phyloP scores from a whole-genome alignment of 1,140 invertebrate genomes.

The Scaptodrosophila lebanonensis region DNA sequence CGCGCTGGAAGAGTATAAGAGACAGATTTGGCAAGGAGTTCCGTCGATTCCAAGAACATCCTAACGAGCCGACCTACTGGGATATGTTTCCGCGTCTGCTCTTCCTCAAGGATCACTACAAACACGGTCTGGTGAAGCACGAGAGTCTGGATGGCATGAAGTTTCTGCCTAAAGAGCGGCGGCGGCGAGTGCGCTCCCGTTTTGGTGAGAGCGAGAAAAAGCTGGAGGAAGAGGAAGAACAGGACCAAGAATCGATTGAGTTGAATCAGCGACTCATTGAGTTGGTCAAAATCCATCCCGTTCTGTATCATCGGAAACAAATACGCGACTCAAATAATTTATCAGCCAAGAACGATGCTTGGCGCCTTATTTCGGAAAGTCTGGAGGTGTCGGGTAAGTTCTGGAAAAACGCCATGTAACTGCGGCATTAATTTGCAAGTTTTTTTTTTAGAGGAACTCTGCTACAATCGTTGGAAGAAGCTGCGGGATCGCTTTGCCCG shows the following conservation, averaged over 20 bases:
- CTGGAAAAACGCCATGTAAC: background rate
- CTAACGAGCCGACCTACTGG: constrained; percentile 59
- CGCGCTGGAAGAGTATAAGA: constrained; percentile 66
- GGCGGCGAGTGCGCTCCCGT: constrained; percentile 10
- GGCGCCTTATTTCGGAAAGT: constrained; percentile 55
- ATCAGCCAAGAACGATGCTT: constrained; percentile 62
- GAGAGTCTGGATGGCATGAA: constrained; percentile 52
- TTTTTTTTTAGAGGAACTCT: constrained; percentile 44
- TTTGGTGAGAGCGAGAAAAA: constrained; percentile 20
- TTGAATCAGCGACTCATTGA: constrained; percentile 57
- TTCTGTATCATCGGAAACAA: constrained; percentile 59
- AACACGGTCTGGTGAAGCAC: constrained; percentile 49
- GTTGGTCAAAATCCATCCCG: constrained; percentile 60
- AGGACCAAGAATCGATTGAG: constrained; percentile 33
- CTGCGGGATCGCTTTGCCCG: constrained; percentile 64
- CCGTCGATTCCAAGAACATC: constrained; percentile 54
- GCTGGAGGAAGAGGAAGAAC: constrained; percentile 25
- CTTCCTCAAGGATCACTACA: constrained; percentile 68
- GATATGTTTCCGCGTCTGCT: constrained; percentile 64
- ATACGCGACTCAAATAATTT: constrained; percentile 70
- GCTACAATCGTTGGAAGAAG: constrained; percentile 72
- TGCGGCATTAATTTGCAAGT: too few species aligned
- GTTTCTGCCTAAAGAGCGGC: constrained; percentile 47
- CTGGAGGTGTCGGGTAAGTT: constrained; percentile 53
- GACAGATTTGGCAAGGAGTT: constrained; percentile 70